Base-by-base conservation (phyloP, 2,797 vertebrate species). In the Lacerta agilis region DNA sequence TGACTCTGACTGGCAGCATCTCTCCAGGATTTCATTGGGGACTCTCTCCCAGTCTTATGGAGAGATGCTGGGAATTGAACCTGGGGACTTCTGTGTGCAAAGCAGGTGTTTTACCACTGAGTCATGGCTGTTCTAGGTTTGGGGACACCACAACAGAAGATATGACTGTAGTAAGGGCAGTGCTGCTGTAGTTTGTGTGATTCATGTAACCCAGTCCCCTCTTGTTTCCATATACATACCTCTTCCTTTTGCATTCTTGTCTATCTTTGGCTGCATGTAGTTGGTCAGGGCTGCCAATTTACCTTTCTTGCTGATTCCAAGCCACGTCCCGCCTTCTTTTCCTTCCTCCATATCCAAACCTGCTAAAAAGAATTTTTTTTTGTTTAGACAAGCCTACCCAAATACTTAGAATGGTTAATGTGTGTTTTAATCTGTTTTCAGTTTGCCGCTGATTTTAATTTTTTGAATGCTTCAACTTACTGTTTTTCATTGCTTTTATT, bases 321-420 rank as follows among this genome's bases (percentile, higher is more conserved):
- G 97, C 99, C 99, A 99, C 0, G 99, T 98, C 3, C 99, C 99
- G 55, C 99, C 98, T 97, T 98, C 98, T 92, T 97, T 99, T 23
- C 99, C 98, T 93, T 97, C 97, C 87, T 99, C 98, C 97, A 98
- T 97, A 94, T 99, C 99, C 88, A 99, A 95, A 89, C 99, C 99
- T 99, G 95, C 13, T 29, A 4, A 15, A 64, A 81, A 55, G 13
- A 55, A 15, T 55, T 55, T 1, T 55, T 1, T 55, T 55, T 55
- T 55, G 49, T 55, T 55, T 55, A 55, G 49, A 55, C 49, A 15
- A 55, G 1, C 49, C 49, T 55, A 55, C 49, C 49, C 49, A 55
- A 55, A 55, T 55, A 55, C 49, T 55, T 55, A 55, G 49, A 55
- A 55, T 15, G 49, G 49, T 55, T 55, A 55, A 55, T 15, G 49